Base-by-base conservation (phyloP, 2,888 invertebrate species). In the Tenthredo distinguenda region DNA sequence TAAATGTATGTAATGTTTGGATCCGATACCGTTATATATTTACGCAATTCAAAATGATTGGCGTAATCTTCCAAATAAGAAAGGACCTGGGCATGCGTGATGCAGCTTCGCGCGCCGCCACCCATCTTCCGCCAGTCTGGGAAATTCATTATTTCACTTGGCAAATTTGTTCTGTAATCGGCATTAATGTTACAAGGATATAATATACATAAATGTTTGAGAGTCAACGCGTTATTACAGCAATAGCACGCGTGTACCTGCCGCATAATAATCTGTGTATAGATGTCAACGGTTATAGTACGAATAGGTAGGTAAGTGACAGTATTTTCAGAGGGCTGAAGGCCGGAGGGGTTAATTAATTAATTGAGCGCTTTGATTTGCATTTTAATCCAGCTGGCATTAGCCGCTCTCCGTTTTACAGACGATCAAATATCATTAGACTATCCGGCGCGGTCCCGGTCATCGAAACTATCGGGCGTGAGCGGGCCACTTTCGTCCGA, bases 81-180 rank as follows among this genome's bases (percentile, higher is more conserved):
- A 85, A 96, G 94, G 87, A 97, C 96, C 90, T 96, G 96, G 18
- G 94, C 91, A 88, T 97, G 97, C 0, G 94, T 93, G 10, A 97
- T 94, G 90, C 96, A 97, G 0, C 97, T 96, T 18, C 94, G 94
- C 0, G 95, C 94, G 74, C 92, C 95, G 3, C 86, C 85, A 77
- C 88, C 95, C 2, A 96, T 95, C 90, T 96, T 96, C 2, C 95
- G 95, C 91, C 95, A 97, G 86, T 96, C 97, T 26, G 96, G 95
- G 91, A 96, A 98, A 87, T 96, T 96, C 98, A 98, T 98, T 12
- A 97, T 95, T 93, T 97, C 96, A 86, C 96, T 96, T 0, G 98
- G 97, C 2, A 98, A 94, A 93, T 98, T 98, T 0, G 97, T 97
- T 89, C 95, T 96, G 90, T 76, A 87, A 89, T 79, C 1, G 72